Evolutionary conservation across 2,888 invertebrate species (phyloP).

Genomic region (Baronia brevicornis): DNA sequence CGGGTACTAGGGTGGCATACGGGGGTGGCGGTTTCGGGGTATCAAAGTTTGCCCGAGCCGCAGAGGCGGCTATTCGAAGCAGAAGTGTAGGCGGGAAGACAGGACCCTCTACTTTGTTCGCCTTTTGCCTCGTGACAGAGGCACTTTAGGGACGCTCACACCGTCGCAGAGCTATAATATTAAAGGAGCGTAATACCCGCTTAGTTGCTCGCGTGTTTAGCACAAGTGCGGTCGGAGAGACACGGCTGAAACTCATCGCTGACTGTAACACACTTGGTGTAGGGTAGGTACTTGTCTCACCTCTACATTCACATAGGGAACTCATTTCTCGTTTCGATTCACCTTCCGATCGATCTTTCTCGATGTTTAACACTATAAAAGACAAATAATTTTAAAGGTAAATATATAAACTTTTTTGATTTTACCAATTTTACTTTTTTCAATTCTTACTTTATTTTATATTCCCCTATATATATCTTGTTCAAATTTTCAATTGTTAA

Average conservation of each 20-base stretch:
- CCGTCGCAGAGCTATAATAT: constrained; percentile 45
- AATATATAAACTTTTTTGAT: no score
- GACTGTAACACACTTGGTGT: neutral
- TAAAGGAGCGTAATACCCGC: constrained; percentile 25
- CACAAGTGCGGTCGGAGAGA: neutral
- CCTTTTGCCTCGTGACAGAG: constrained; percentile 69
- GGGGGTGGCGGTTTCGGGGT: constrained; percentile 54
- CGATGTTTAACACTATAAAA: no score
- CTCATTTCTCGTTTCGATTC: no score
- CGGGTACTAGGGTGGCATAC: constrained; percentile 56
- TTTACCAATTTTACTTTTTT: no score
- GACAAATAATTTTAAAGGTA: no score
- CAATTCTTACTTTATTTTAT: no score
- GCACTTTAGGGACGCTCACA: constrained; percentile 71
- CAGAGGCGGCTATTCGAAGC: constrained; percentile 48
- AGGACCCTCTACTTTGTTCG: constrained; percentile 64
- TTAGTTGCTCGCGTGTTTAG: constrained; percentile 12
- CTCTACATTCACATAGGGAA: no score
- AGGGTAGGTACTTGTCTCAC: neutral
- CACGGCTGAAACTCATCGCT: neutral
- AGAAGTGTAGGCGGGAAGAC: constrained; percentile 48
- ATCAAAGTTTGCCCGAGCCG: constrained; percentile 69
- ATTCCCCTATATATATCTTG: no score
- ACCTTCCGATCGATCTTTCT: no score
- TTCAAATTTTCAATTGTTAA: no score